Evolutionary conservation across 2,113 vertebrate species (phyloP).

Genomic region (Balaenoptera acutorostrata): DNA sequence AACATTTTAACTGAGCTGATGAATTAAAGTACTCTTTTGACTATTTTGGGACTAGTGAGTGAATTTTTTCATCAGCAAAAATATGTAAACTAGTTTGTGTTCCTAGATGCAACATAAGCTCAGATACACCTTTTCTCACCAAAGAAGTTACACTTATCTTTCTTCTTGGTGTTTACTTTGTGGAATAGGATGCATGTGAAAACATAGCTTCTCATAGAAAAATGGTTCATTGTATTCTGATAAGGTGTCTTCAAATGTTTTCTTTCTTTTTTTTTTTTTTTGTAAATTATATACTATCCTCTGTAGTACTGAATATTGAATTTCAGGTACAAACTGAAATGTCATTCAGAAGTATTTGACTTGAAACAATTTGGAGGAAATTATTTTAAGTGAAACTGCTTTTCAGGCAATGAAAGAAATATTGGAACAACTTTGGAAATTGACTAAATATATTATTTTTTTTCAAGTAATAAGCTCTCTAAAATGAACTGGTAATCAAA

Average conservation of each 20-base stretch:
- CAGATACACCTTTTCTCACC: not conserved
- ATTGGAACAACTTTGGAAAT: not conserved
- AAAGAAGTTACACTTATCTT: not conserved
- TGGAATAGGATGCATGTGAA: not conserved
- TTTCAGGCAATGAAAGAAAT: conserved; percentile 39
- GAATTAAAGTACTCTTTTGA: not conserved
- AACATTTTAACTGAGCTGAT: not conserved
- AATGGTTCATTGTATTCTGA: not conserved
- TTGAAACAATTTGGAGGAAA: conserved; percentile 4
- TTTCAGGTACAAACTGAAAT: conserved; percentile 23
- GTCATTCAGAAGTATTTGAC: not conserved
- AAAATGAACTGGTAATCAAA: conserved; percentile 9
- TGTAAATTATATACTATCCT: not conserved
- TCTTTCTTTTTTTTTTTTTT: not conserved
- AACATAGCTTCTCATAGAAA: not conserved
- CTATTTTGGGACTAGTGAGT: not conserved
- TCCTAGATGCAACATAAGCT: not conserved
- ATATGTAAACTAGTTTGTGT: not conserved
- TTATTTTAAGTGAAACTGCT: conserved; percentile 32
- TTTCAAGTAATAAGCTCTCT: not conserved
- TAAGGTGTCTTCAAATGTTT: not conserved
- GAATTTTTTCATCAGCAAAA: not conserved
- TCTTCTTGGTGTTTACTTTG: not conserved
- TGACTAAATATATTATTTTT: conserved; percentile 13
- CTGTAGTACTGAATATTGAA: not conserved